These are phyloP conservation scores for Hycleus cichorii DNA, from an alignment of 1,140 invertebrate genomes.

Conservation along the genomic window DNA sequence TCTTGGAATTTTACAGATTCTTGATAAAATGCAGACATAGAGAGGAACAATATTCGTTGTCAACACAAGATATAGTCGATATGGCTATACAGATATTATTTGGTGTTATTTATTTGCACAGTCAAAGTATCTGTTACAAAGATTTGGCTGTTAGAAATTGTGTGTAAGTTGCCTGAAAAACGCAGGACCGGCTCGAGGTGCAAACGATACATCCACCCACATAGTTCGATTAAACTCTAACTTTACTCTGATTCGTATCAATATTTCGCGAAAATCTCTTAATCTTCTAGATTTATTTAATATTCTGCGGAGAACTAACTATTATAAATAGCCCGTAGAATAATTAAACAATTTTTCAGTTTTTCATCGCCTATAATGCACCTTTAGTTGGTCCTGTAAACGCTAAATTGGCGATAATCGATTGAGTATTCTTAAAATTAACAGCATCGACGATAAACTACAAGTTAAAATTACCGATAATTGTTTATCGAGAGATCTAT, in stretches of 20 bases:
- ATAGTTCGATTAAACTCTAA: no score
- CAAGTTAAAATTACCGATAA: slow-evolving; percentile 84
- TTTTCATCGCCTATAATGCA: no score
- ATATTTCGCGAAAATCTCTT: neutral
- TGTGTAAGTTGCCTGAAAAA: slow-evolving; percentile 57
- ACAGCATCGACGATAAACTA: slow-evolving; percentile 72
- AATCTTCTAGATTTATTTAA: neutral
- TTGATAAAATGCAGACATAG: slow-evolving; percentile 56
- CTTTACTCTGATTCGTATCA: no score
- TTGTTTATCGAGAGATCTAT: slow-evolving; percentile 82
- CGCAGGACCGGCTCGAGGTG: no score
- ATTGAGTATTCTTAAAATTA: slow-evolving; percentile 18
- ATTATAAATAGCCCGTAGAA: no score
- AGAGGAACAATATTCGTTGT: slow-evolving; percentile 53
- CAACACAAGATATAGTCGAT: slow-evolving; percentile 81
- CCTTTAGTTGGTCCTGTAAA: neutral
- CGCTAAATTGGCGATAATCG: slow-evolving; percentile 1
- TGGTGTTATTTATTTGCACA: slow-evolving; percentile 84
- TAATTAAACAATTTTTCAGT: no score
- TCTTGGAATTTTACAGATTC: slow-evolving; percentile 45
- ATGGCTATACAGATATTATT: slow-evolving; percentile 81
- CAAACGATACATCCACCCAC: no score
- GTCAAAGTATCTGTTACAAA: slow-evolving; percentile 79
- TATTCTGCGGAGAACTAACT: no score
- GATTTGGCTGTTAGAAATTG: slow-evolving; percentile 89